Evolutionary conservation across 2,888 invertebrate species (phyloP).

Genomic region (Ormyrus thymus): DNA sequence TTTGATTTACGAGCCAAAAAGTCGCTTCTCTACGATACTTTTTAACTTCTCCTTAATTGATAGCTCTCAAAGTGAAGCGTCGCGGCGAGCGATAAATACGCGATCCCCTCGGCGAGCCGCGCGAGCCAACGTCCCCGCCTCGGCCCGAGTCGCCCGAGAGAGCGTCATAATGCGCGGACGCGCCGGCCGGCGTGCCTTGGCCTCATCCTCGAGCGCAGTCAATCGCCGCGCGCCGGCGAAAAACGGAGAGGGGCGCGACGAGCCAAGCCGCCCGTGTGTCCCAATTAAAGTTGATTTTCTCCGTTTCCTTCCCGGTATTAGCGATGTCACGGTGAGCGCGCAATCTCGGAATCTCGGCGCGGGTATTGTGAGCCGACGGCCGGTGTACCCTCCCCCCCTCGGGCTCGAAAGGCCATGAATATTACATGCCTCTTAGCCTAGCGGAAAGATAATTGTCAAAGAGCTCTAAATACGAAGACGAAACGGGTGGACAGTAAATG

Average conservation of each 20-base stretch:
- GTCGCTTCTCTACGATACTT: too few species aligned
- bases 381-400: background rate
- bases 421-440: conserved; percentile 73
- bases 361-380: conserved; percentile 64
- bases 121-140: background rate
- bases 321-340: conserved; percentile 74
- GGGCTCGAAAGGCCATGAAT: conserved; percentile 65
- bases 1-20: background rate
- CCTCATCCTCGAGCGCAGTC: too few species aligned
- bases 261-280: conserved; percentile 59
- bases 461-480: conserved; percentile 64
- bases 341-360: conserved; percentile 72
- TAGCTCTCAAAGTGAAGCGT: too few species aligned
- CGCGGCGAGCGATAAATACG: too few species aligned
- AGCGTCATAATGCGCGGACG: too few species aligned
- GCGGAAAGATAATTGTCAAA: conserved; percentile 75
- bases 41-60: too few species aligned
- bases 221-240: conserved; percentile 4
- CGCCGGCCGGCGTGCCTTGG: conserved; percentile 18
- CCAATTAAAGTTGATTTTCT: conserved; percentile 73
- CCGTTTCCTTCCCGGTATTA: conserved; percentile 72
- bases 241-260: background rate
- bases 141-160: background rate
- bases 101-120: background rate
- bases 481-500: conserved; percentile 70